Percentiles rank a stretch among this genome's conserved stretches.
These are phyloP conservation scores for Microchirus variegatus DNA, from an alignment of 2,797 vertebrate genomes.

Conservation along the genomic window DNA sequence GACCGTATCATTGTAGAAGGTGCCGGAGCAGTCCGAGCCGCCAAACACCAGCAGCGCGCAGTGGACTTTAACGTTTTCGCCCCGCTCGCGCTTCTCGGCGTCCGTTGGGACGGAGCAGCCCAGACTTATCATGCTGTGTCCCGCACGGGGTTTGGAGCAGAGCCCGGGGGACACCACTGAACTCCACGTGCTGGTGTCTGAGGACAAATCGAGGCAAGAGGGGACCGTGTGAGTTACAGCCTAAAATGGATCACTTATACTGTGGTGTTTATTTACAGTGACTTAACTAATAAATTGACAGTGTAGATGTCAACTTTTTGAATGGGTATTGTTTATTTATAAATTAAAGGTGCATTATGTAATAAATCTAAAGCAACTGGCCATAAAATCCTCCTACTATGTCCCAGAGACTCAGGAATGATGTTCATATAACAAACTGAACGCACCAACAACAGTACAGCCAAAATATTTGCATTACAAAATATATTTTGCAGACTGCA, in stretches of 20 bases:
- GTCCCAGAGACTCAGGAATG: too few species aligned
- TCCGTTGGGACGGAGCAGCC: constrained; percentile 46
- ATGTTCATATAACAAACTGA: too few species aligned
- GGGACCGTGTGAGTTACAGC: neutral
- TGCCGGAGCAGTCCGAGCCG: constrained; percentile 86
- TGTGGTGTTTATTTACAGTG: neutral
- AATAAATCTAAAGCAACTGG: too few species aligned
- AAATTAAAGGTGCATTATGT: too few species aligned
- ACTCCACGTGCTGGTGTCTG: constrained; percentile 87
- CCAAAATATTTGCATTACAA: too few species aligned
- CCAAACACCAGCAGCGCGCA: constrained; percentile 85
- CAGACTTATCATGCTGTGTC: constrained; percentile 85
- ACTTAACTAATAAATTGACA: neutral
- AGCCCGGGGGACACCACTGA: constrained; percentile 75
- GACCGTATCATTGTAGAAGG: constrained; percentile 84
- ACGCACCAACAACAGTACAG: too few species aligned
- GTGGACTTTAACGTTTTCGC: constrained; percentile 29
- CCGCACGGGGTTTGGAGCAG: constrained; percentile 83
- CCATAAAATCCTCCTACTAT: too few species aligned
- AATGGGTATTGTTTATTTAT: too few species aligned
- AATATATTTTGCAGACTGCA: too few species aligned
- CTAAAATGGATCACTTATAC: neutral
- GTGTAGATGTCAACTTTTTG: too few species aligned
- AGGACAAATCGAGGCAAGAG: constrained; percentile 9
- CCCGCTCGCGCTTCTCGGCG: constrained; percentile 52